A percentile compares a stretch with the other conserved stretches of the same genome.
These are phyloP conservation scores for Natrix natrix DNA, from an alignment of 2,797 vertebrate species.

Conservation along the genomic window DNA sequence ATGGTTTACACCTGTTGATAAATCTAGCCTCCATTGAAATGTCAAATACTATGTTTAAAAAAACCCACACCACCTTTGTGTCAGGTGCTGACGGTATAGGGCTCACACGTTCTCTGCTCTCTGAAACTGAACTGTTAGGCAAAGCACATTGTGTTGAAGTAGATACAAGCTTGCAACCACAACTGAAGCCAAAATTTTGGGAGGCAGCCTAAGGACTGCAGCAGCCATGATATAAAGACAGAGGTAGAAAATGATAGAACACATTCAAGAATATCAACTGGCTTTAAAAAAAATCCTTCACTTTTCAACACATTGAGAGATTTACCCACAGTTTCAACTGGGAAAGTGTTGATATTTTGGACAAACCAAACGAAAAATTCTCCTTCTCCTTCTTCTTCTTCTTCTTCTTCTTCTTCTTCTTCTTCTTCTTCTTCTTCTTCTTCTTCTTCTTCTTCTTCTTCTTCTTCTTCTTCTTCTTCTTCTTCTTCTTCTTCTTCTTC, in stretches of 20 bases:
- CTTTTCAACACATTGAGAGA: not conserved
- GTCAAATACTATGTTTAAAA: not conserved
- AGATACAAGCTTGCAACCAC: no score
- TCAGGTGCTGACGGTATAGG: not conserved
- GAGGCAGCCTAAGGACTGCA: not conserved
- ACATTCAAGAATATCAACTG: not conserved
- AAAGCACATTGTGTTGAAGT: not conserved
- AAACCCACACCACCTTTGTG: not conserved
- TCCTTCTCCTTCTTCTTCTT: no score
- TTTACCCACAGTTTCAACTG: not conserved
- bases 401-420: rapidly evolving
- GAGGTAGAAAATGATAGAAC: not conserved
- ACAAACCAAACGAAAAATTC: no score
- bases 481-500: no score
- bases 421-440: no score
- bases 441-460: no score
- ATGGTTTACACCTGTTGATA: not conserved
- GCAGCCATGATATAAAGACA: not conserved
- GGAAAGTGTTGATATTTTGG: not conserved
- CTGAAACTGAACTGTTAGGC: not conserved
- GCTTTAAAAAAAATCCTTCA: not conserved
- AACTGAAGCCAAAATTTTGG: no score
- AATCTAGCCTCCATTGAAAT: not conserved
- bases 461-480: no score
- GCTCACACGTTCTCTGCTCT: no score